Evolutionary conservation across 2,888 invertebrate genomes (phyloP).

Genomic region (Polyommatus iphigenia): DNA sequence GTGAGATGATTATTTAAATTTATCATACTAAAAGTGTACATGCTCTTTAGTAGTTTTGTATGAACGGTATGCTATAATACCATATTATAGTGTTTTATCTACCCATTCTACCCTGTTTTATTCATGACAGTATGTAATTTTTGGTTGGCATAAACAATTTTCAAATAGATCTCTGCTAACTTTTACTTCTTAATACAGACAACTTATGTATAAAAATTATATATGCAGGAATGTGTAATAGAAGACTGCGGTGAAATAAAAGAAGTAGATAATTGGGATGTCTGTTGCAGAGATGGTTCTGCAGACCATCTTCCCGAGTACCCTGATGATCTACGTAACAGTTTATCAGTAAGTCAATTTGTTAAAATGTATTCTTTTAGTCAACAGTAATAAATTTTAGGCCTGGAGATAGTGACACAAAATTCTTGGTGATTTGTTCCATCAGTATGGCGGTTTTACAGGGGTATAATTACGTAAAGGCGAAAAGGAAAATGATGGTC

Average conservation of each 20-base stretch:
- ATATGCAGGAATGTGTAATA: constrained; percentile 82
- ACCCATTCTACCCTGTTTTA: too few relatives aligned
- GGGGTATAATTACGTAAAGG: too few relatives aligned
- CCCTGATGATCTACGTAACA: constrained; percentile 83
- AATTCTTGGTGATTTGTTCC: too few relatives aligned
- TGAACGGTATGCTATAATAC: too few relatives aligned
- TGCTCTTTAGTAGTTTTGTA: too few relatives aligned
- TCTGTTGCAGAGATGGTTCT: constrained; percentile 85
- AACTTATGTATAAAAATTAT: constrained; percentile 16
- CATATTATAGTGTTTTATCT: too few relatives aligned
- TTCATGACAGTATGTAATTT: too few relatives aligned
- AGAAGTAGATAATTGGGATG: constrained; percentile 78
- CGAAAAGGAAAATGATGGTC: too few relatives aligned
- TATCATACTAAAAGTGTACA: constrained; percentile 36
- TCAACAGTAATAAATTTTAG: not conserved
- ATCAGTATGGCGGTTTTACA: too few relatives aligned
- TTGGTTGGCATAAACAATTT: too few relatives aligned
- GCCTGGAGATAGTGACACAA: too few relatives aligned
- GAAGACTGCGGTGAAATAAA: constrained; percentile 86
- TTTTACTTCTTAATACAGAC: not conserved
- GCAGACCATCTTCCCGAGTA: constrained; percentile 86
- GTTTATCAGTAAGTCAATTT: constrained; percentile 49
- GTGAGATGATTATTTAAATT: constrained; percentile 61
- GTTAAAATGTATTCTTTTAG: not conserved
- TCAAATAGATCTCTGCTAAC: too few relatives aligned